Evolutionary conservation across 2,797 vertebrate genomes (phyloP).

Genomic region (Chelon auratus): DNA sequence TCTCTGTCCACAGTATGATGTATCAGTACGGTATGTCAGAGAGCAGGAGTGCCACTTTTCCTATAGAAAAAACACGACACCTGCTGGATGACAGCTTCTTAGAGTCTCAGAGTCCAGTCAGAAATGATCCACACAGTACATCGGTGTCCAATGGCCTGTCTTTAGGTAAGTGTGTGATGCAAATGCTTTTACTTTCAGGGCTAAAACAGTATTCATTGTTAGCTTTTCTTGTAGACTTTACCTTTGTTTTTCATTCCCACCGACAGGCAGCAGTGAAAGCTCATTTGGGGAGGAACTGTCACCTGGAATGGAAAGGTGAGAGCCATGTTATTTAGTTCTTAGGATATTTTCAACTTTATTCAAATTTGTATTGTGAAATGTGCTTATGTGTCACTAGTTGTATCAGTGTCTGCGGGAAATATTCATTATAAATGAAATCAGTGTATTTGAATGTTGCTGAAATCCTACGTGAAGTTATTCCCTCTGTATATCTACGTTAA

Average conservation of each 20-base stretch:
- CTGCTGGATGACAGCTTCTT: constrained; percentile 97
- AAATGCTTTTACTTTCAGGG: neutral
- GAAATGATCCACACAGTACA: constrained; percentile 76
- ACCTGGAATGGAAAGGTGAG: constrained; percentile 93
- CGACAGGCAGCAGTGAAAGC: constrained; percentile 94
- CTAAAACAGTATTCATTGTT: no score
- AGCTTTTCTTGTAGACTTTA: no score
- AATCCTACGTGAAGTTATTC: constrained; percentile 9
- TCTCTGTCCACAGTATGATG: constrained; percentile 88
- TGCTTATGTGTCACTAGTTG: constrained; percentile 3
- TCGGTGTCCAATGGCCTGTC: constrained; percentile 91
- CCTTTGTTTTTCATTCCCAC: neutral
- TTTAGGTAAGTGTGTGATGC: constrained; percentile 78
- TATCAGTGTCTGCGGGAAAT: constrained; percentile 4
- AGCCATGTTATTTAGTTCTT: neutral
- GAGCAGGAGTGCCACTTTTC: constrained; percentile 94
- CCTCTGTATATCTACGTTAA: constrained; percentile 30
- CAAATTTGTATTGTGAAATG: neutral
- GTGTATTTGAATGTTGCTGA: constrained; percentile 35
- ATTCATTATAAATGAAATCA: constrained; percentile 24
- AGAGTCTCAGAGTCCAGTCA: constrained; percentile 91
- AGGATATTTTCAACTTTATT: neutral
- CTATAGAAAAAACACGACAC: constrained; percentile 91
- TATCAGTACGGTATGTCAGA: constrained; percentile 94
- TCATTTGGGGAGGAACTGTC: constrained; percentile 95